Percentiles rank a stretch among this genome's conserved stretches.
Conservation (phyloP, 2,888 invertebrate species). For the Drosophila nr. perissopoda region DNA sequence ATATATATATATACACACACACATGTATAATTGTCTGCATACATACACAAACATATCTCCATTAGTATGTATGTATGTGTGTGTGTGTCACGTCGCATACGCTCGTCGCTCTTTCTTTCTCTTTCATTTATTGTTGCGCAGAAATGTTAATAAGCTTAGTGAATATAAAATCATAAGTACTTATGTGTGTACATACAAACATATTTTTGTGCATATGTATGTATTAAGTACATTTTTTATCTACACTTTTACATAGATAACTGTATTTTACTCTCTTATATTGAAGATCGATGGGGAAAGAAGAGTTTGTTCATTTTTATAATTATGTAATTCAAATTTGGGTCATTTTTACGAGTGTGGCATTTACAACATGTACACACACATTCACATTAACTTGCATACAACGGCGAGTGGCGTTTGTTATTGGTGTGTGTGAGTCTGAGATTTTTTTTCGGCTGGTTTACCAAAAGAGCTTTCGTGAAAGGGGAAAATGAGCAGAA, state of each 20-base stretch:
- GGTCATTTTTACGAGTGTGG: conserved; percentile 77
- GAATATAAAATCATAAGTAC: conserved; percentile 34
- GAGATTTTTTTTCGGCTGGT: conserved; percentile 66
- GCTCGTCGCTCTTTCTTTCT: conserved; percentile 58
- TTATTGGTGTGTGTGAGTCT: conserved; percentile 44
- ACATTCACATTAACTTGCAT: background rate
- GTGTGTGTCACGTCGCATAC: conserved; percentile 29
- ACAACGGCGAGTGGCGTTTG: conserved; percentile 48
- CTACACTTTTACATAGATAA: conserved; percentile 15
- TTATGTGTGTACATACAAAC: conserved; percentile 11
- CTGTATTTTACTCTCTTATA: conserved; percentile 50
- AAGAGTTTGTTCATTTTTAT: conserved; percentile 56
- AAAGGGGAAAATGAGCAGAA: conserved; percentile 72
- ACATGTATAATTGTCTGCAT: conserved; percentile 9
- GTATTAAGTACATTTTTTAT: conserved; percentile 13
- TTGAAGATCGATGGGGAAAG: conserved; percentile 66
- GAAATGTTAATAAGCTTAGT: conserved; percentile 62
- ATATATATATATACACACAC: conserved; percentile 3
- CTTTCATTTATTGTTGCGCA: conserved; percentile 65
- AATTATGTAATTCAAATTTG: conserved; percentile 77
- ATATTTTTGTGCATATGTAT: conserved; percentile 11
- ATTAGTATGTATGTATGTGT: conserved; percentile 16
- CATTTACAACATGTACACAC: conserved; percentile 61
- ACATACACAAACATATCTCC: conserved; percentile 20
- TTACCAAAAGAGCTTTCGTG: conserved; percentile 73